Conservation (phyloP, 2,113 vertebrate genomes). For the Psophia crepitans region DNA sequence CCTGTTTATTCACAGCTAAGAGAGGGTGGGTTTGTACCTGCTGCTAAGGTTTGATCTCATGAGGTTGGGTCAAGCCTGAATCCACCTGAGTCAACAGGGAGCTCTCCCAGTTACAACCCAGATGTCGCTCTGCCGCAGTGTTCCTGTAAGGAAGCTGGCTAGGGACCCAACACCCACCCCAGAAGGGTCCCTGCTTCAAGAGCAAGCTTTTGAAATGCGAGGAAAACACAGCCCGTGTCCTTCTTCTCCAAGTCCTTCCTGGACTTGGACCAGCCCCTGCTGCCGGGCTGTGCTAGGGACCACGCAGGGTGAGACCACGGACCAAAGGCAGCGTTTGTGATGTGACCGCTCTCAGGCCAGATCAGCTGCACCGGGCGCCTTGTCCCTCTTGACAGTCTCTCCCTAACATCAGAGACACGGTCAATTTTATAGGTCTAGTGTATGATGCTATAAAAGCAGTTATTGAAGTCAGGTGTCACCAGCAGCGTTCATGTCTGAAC, state of each 20-base stretch:
- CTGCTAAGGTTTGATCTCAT: neutral
- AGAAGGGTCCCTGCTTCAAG: neutral
- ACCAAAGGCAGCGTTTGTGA: neutral
- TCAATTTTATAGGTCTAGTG: neutral
- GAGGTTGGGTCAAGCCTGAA: neutral
- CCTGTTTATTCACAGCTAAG: neutral
- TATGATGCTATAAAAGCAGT: neutral
- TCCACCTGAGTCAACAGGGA: neutral
- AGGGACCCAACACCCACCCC: neutral
- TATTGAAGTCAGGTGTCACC: neutral
- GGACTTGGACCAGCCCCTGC: neutral
- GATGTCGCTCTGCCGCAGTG: neutral
- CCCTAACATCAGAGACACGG: neutral
- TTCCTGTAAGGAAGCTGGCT: fast-evolving
- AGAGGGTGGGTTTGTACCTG: neutral
- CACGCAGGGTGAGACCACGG: neutral
- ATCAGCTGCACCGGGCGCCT: neutral
- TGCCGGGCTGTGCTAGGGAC: no score
- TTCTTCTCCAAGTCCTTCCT: neutral
- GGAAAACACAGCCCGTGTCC: fast-evolving
- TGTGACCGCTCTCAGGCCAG: neutral
- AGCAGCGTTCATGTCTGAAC: neutral
- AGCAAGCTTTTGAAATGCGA: fast-evolving
- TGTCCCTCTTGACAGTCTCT: neutral
- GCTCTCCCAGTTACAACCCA: neutral